Evolutionary conservation across 2,888 invertebrate species (phyloP).

Genomic region (Synanthedon vespiformis): DNA sequence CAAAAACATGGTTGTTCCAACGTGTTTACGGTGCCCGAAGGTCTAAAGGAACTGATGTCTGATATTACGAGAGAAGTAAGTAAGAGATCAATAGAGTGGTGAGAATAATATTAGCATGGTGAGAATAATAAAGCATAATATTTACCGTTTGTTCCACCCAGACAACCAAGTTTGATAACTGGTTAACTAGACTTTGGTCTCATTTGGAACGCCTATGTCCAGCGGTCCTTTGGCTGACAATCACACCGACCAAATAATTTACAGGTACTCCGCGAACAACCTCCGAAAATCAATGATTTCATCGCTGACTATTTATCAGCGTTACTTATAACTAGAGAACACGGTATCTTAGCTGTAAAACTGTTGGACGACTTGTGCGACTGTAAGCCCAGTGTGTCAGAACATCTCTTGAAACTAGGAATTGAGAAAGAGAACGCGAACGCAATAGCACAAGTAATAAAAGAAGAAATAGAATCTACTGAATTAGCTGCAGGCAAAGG

Average conservation of each 20-base stretch:
- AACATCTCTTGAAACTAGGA: constrained; percentile 41
- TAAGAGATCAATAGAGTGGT: neutral
- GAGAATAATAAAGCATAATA: no score
- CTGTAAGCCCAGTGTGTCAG: constrained; percentile 44
- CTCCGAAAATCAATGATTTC: constrained; percentile 74
- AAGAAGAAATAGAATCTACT: constrained; percentile 35
- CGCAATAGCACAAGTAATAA: constrained; percentile 35
- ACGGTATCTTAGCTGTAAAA: constrained; percentile 49
- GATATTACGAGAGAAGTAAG: constrained; percentile 80
- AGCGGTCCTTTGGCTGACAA: neutral
- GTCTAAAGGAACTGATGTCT: constrained; percentile 77
- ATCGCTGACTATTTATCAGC: constrained; percentile 80
- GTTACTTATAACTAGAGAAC: constrained; percentile 76
- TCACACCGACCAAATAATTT: neutral
- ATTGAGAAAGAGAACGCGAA: constrained; percentile 20
- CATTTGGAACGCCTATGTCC: no score
- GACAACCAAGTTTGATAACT: no score
- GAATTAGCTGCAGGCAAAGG: constrained; percentile 39
- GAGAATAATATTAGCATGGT: no score
- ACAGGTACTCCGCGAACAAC: constrained; percentile 77
- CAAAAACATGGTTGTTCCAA: constrained; percentile 57
- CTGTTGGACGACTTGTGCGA: constrained; percentile 57
- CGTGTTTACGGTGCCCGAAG: constrained; percentile 73
- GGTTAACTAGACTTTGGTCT: no score
- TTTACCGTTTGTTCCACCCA: no score